Percentiles rank a stretch among this genome's conserved stretches.
Conservation (phyloP, 2,888 invertebrate genomes). For the Andrena hattorfiana region DNA sequence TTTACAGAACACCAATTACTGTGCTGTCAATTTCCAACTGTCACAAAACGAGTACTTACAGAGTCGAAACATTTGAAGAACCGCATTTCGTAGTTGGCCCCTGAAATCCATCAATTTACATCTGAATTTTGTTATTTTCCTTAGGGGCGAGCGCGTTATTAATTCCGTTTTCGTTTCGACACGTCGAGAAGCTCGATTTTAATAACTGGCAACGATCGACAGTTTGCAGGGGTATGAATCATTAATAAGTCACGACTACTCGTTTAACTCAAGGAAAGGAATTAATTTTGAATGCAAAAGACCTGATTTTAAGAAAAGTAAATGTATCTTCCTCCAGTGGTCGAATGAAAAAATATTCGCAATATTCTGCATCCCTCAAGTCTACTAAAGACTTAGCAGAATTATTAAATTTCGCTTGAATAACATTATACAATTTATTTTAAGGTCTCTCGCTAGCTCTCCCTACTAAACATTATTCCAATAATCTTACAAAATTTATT, state of each 20-base stretch:
- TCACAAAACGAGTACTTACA: slow-evolving; percentile 60
- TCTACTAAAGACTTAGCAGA: too few species aligned
- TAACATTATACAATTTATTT: too few species aligned
- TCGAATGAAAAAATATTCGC: too few species aligned
- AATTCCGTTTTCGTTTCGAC: slow-evolving; percentile 2
- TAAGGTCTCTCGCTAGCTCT: too few species aligned
- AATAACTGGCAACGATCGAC: neutral
- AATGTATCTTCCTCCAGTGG: too few species aligned
- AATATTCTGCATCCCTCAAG: too few species aligned
- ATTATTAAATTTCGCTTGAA: too few species aligned
- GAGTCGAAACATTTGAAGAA: slow-evolving; percentile 69
- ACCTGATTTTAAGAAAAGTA: too few species aligned
- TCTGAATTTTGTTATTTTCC: slow-evolving; percentile 45
- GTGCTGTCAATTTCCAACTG: slow-evolving; percentile 33
- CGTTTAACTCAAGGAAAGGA: too few species aligned
- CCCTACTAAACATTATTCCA: too few species aligned
- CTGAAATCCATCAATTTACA: slow-evolving; percentile 68
- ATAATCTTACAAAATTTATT: too few species aligned
- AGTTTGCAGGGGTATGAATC: neutral
- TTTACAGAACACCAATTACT: slow-evolving; percentile 43
- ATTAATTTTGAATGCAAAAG: too few species aligned
- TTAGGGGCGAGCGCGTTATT: neutral
- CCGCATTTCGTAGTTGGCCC: slow-evolving; percentile 62
- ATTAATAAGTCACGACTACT: neutral
- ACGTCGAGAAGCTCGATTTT: neutral